phyloP scores from a whole-genome alignment of 2,888 invertebrate species.

The Mythimna pallens region DNA sequence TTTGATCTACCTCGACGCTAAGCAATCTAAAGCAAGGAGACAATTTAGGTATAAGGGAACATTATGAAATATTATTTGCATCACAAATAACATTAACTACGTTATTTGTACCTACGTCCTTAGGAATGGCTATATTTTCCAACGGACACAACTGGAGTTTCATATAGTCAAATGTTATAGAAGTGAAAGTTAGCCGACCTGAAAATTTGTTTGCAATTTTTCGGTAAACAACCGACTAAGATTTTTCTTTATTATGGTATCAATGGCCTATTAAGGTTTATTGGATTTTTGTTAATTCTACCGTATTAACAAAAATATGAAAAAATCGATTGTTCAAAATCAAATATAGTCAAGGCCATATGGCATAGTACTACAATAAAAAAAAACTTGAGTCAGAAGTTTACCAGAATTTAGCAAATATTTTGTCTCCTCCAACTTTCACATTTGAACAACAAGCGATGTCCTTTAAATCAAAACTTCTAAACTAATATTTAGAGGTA shows the following conservation, averaged over 20 bases:
- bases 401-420: background rate
- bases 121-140: slow-evolving; percentile 23
- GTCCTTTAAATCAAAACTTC: background rate
- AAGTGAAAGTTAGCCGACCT: background rate
- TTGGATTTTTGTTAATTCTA: background rate
- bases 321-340: background rate
- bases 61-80: slow-evolving; percentile 54
- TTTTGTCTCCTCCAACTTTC: background rate
- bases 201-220: background rate
- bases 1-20: slow-evolving; percentile 62
- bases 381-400: background rate
- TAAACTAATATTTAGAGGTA: background rate
- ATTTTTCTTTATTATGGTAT: background rate
- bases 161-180: background rate
- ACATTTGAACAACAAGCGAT: background rate
- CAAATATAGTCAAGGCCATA: background rate
- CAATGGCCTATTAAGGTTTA: background rate
- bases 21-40: slow-evolving; percentile 53
- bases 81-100: slow-evolving; percentile 16
- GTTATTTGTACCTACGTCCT: slow-evolving; percentile 18
- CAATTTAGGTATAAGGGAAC: slow-evolving; percentile 46
- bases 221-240: background rate
- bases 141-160: background rate
- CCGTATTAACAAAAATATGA: background rate
- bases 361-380: background rate